Evolutionary conservation across 2,888 invertebrate genomes (phyloP).

Genomic region (Tupiocoris notatus): DNA sequence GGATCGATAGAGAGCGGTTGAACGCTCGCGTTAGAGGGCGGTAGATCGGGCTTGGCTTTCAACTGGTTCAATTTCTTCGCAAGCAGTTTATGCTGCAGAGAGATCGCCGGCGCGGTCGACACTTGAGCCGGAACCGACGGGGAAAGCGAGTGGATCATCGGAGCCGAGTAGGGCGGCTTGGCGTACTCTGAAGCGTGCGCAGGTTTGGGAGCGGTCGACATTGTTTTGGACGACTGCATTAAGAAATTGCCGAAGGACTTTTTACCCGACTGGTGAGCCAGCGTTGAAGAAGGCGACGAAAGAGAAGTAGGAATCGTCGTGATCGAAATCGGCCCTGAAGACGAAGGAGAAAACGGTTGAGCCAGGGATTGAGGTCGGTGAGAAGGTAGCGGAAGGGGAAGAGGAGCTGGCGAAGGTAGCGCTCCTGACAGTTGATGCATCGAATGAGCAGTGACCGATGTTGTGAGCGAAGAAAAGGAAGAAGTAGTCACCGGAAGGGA

Average conservation of each 20-base stretch:
- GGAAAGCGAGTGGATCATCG: background rate
- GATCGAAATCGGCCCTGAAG: background rate
- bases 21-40: background rate
- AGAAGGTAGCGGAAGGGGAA: background rate
- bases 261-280: background rate
- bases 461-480: too few relatives aligned
- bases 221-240: background rate
- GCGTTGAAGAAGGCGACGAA: slow-evolving; percentile 2
- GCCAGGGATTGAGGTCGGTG: background rate
- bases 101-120: background rate
- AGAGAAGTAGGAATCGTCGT: background rate
- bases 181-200: background rate
- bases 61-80: slow-evolving; percentile 42
- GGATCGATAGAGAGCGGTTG: background rate
- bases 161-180: background rate
- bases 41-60: slow-evolving; percentile 21
- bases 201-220: background rate
- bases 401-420: background rate
- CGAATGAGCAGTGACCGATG: too few relatives aligned
- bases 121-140: background rate
- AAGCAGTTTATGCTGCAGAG: slow-evolving; percentile 44
- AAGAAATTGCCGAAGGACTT: background rate
- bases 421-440: background rate
- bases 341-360: background rate
- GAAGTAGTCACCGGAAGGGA: background rate